Evolutionary conservation across 2,113 vertebrate species (phyloP).

Genomic region (Pogona vitticeps): DNA sequence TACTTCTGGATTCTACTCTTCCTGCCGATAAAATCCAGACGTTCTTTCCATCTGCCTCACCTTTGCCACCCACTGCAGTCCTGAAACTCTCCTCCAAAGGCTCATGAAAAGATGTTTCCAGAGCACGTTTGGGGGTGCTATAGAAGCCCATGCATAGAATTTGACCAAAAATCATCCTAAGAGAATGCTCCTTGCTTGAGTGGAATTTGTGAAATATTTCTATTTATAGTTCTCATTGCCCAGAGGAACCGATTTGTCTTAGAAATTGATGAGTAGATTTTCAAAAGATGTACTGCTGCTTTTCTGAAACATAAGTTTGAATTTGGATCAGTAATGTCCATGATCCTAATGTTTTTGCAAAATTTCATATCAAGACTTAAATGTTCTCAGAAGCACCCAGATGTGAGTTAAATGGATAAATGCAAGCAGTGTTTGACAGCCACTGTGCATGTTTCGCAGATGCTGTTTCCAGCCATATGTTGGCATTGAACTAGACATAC

Average conservation of each 20-base stretch:
- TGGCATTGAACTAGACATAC: background rate
- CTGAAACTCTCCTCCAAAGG: too few species aligned
- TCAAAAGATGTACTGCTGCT: background rate
- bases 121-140: too few species aligned
- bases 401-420: background rate
- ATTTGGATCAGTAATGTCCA: background rate
- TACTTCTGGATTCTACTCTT: background rate
- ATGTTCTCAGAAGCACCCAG: background rate
- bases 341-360: background rate
- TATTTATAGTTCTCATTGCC: conserved; percentile 19
- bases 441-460: background rate
- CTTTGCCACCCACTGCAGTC: background rate
- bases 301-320: background rate
- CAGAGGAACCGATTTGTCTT: background rate
- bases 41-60: background rate
- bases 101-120: too few species aligned
- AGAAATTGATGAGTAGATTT: background rate
- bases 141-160: background rate
- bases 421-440: background rate
- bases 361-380: background rate
- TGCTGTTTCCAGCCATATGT: background rate
- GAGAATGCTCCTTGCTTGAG: conserved; percentile 15
- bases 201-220: background rate
- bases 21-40: background rate
- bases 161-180: conserved; percentile 20